Evolutionary conservation across 2,888 invertebrate species (phyloP).

Genomic region (Tinea pellionella): DNA sequence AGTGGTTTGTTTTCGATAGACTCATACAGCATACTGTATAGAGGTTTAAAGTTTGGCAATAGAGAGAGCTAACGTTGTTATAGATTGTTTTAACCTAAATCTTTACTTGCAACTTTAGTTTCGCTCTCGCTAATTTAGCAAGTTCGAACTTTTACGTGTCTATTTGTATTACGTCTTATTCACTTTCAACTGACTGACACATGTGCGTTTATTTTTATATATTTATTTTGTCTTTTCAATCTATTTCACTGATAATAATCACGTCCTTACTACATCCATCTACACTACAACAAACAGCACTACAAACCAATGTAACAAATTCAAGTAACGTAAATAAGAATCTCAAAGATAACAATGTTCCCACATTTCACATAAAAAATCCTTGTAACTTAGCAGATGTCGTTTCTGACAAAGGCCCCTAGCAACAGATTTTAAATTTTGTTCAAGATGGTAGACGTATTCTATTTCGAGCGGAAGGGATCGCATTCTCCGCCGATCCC

Average conservation of each 20-base stretch:
- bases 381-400: not conserved
- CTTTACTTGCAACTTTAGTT: slow-evolving; percentile 16
- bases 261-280: not conserved
- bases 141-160: slow-evolving; percentile 29
- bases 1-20: not conserved
- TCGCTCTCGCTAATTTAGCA: slow-evolving; percentile 31
- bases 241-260: not conserved
- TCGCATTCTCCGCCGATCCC: slow-evolving; percentile 30
- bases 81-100: slow-evolving; percentile 11
- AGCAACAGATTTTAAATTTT: not conserved
- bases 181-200: slow-evolving; percentile 3
- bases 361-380: not conserved
- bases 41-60: not conserved
- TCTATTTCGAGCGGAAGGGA: slow-evolving; percentile 17
- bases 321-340: too few species aligned
- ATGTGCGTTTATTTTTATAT: not conserved
- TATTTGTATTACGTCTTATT: slow-evolving; percentile 15
- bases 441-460: slow-evolving; percentile 3
- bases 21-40: not conserved
- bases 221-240: not conserved
- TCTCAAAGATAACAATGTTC: not conserved
- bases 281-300: too few species aligned
- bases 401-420: not conserved
- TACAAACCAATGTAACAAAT: too few species aligned
- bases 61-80: slow-evolving; percentile 1